These are phyloP conservation scores for Gambusia affinis DNA, from an alignment of 2,113 vertebrate genomes.

Conservation along the genomic window DNA sequence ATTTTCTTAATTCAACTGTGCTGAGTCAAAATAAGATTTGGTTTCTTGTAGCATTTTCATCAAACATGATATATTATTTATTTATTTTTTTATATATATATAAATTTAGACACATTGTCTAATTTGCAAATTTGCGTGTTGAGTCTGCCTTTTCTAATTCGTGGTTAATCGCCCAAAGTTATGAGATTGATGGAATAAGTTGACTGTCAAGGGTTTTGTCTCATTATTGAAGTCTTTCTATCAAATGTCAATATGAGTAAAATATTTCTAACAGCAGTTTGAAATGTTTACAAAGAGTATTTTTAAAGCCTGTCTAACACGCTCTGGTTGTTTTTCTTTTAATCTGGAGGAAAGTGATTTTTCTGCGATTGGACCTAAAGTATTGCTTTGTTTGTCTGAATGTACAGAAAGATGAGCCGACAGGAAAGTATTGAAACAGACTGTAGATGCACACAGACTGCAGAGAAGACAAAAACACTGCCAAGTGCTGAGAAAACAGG, in stretches of 20 bases:
- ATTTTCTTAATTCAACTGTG: too few species aligned
- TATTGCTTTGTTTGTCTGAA: slow-evolving; percentile 22
- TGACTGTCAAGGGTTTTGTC: neutral
- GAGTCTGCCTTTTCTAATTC: neutral
- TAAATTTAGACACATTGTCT: neutral
- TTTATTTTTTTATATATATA: too few species aligned
- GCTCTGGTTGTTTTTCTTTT: neutral
- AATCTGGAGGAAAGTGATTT: neutral
- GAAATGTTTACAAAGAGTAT: neutral
- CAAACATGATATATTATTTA: too few species aligned
- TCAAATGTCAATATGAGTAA: neutral
- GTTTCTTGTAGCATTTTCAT: too few species aligned
- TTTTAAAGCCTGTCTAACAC: neutral
- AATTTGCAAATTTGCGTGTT: neutral
- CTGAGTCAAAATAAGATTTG: too few species aligned
- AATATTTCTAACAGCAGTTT: too few species aligned
- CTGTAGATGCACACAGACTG: slow-evolving; percentile 25
- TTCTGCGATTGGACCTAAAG: neutral
- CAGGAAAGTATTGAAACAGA: slow-evolving; percentile 21
- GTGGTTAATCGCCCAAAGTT: slow-evolving; percentile 10
- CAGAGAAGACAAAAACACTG: slow-evolving; percentile 40
- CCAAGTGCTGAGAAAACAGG: slow-evolving; percentile 41
- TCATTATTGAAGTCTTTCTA: neutral
- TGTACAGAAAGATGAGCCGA: slow-evolving; percentile 27
- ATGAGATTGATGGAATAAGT: neutral